These are phyloP conservation scores for Drosophila nannoptera DNA, from an alignment of 1,140 invertebrate species.

Conservation along the genomic window DNA sequence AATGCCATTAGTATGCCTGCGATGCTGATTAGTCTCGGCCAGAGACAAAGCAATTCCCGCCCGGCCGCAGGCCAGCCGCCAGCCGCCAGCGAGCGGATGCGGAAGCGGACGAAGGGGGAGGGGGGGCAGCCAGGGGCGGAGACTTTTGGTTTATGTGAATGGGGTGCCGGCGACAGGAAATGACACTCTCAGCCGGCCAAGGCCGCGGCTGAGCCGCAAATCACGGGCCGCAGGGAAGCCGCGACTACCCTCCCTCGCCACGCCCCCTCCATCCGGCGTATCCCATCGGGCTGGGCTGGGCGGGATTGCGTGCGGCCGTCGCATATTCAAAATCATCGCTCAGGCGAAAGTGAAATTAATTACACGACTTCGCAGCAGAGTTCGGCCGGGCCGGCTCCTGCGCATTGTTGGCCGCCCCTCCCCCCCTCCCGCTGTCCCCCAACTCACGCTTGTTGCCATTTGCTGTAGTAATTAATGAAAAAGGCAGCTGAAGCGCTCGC, in stretches of 20 bases:
- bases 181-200: slow-evolving; percentile 41
- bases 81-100: not conserved
- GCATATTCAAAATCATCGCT: slow-evolving; percentile 74
- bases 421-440: not conserved
- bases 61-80: slow-evolving; percentile 30
- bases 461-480: slow-evolving; percentile 67
- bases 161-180: slow-evolving; percentile 39
- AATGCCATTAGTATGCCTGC: slow-evolving; percentile 35
- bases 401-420: slow-evolving; percentile 7
- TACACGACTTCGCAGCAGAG: slow-evolving; percentile 47
- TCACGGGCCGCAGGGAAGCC: no score
- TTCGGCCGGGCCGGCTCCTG: slow-evolving; percentile 27
- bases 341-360: slow-evolving; percentile 75
- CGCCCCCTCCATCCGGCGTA: no score
- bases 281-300: no score
- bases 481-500: slow-evolving; percentile 27
- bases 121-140: not conserved
- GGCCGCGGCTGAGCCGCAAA: no score
- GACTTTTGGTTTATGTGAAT: not conserved
- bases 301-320: slow-evolving; percentile 56
- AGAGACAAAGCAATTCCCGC: slow-evolving; percentile 36
- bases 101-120: not conserved
- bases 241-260: no score
- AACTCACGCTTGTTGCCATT: slow-evolving; percentile 23
- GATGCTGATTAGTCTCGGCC: slow-evolving; percentile 34